Conservation (phyloP, 2,797 vertebrate species). For the Sebastes trivittatus region DNA sequence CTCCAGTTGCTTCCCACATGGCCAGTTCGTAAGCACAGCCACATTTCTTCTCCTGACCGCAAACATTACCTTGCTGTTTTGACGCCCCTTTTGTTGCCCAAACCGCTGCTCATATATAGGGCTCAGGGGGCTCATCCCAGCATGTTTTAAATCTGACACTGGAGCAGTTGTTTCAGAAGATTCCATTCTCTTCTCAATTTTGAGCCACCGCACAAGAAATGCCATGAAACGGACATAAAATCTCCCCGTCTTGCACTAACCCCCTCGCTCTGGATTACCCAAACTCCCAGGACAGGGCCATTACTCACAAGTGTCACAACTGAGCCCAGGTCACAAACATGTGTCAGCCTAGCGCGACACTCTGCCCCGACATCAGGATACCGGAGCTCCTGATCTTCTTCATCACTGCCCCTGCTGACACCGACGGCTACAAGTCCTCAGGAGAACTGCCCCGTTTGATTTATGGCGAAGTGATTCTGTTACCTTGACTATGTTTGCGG, state of each 20-base stretch:
- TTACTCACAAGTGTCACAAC: constrained; percentile 66
- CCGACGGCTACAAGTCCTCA: constrained; percentile 37
- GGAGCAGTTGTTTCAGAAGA: constrained; percentile 56
- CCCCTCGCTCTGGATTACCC: constrained; percentile 33
- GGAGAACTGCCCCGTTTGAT: constrained; percentile 60
- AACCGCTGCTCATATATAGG: constrained; percentile 32
- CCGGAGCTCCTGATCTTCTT: constrained; percentile 57
- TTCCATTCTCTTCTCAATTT: constrained; percentile 33
- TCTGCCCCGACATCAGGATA: constrained; percentile 50
- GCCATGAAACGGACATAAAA: constrained; percentile 21
- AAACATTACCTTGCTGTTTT: constrained; percentile 54
- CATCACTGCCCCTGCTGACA: constrained; percentile 63
- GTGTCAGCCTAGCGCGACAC: constrained; percentile 56
- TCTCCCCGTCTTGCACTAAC: constrained; percentile 25
- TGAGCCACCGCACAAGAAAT: constrained; percentile 29
- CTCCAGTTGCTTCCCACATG: constrained; percentile 58
- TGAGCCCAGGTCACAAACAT: constrained; percentile 61
- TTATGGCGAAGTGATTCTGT: constrained; percentile 68
- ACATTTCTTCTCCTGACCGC: constrained; percentile 45
- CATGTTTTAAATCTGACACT: constrained; percentile 53
- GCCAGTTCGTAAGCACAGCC: constrained; percentile 36
- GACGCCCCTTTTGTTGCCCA: constrained; percentile 41
- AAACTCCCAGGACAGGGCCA: constrained; percentile 33
- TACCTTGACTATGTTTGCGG: constrained; percentile 74
- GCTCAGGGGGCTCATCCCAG: constrained; percentile 55